Evolutionary conservation across 2,797 vertebrate species (phyloP).

Genomic region (Acanthis flammea): DNA sequence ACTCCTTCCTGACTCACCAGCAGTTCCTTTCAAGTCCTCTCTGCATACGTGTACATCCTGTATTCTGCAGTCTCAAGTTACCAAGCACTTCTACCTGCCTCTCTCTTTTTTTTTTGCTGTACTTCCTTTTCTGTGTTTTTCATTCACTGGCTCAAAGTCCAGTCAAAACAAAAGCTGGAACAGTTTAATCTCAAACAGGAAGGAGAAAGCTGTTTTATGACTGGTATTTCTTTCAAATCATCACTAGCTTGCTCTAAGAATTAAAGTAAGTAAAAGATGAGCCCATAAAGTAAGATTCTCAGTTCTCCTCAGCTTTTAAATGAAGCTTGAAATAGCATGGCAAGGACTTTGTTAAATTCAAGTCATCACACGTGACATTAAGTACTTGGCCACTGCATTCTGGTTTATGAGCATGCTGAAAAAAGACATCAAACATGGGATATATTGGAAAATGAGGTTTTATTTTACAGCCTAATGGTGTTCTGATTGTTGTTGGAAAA

Average conservation of each 20-base stretch:
- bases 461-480: not conserved
- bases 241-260: not conserved
- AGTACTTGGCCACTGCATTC: not conserved
- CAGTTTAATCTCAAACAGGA: not conserved
- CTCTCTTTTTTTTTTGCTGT: not conserved
- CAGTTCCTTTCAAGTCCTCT: not conserved
- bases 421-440: not conserved
- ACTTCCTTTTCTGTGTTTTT: not conserved
- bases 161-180: constrained; percentile 9
- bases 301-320: constrained; percentile 3
- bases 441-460: not conserved
- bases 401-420: not conserved
- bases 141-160: not conserved
- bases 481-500: not conserved
- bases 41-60: not conserved
- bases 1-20: not conserved
- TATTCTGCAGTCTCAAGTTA: not conserved
- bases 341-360: not conserved
- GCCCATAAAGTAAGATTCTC: not conserved
- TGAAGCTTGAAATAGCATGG: not conserved
- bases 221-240: not conserved
- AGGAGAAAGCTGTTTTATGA: not conserved
- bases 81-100: not conserved
- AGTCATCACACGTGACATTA: not conserved
- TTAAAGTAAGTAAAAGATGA: not conserved